Base-by-base conservation (phyloP, 2,888 invertebrate species). In the Colletes collaris region DNA sequence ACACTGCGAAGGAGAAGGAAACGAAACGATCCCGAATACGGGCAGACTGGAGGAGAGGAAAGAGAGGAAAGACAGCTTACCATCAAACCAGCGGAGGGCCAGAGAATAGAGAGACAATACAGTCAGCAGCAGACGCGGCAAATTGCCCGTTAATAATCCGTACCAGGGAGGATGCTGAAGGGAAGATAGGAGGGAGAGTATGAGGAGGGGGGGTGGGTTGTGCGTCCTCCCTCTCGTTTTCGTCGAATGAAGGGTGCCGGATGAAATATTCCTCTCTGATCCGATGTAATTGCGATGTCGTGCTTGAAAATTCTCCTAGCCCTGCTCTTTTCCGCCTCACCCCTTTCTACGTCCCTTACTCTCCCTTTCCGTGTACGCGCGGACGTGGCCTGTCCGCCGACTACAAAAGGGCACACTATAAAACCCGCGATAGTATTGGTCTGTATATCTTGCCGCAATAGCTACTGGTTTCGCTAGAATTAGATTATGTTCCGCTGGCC, bases 81-180 rank as follows among this genome's bases (percentile, higher is more conserved):
- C 79, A 81, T 72, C 79, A 72, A 66, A 78, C 66, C 74, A 81
- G 74, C 80, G 75, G 56, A 87, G 83, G 70, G 60, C 77, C 73
- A 46, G 78, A 87, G 87, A 87, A 86, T 87, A 75, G 86, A 87
- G 90, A 91, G 90, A 90, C 92, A 92, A 92, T 92, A 91, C 91
- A 92, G 92, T 92, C 92, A 90, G 90, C 88, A 90, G 91, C 91
- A 92, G 92, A 92, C 91, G 90, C 91, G 90, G 91, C 91, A 92
- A 92, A 92, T 92, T 92, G 91, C 91, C 91, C 92, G 92, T 92
- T 92, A 92, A 92, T 92, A 92, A 92, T 92, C 91, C 89, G 88
- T 85, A 86, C 86, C 84, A 67, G 78, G 81, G 71, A 62, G 69
- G 74, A 75, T 82, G 79, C 67, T 65, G 79, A 84, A 70, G 76